Percentiles rank a stretch among this genome's conserved stretches.
These are phyloP conservation scores for Vespertilio murinus DNA, from an alignment of 2,797 vertebrate species.

Conservation along the genomic window DNA sequence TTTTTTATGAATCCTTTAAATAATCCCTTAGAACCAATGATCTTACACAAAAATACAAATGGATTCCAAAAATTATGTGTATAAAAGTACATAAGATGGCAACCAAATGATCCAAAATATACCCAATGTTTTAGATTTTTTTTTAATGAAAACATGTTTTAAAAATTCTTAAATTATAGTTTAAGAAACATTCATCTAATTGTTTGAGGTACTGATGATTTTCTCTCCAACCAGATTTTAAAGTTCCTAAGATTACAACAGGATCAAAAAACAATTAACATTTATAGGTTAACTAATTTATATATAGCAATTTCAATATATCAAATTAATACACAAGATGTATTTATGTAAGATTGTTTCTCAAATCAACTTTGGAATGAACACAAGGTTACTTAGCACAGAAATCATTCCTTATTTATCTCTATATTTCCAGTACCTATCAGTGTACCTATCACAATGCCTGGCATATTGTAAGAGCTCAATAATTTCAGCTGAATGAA, in stretches of 20 bases:
- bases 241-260: slow-evolving; percentile 6
- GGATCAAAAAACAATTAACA: neutral
- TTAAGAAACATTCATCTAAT: neutral
- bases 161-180: neutral
- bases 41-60: neutral
- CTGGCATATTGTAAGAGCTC: neutral
- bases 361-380: neutral
- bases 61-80: slow-evolving; percentile 9
- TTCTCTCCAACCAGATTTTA: slow-evolving; percentile 2
- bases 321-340: slow-evolving; percentile 1
- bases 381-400: neutral
- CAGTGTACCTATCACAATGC: neutral
- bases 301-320: neutral
- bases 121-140: neutral
- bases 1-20: slow-evolving; percentile 26
- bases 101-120: slow-evolving; percentile 34
- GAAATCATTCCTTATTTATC: neutral
- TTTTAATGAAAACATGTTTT: neutral
- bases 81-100: neutral
- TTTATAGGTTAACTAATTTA: neutral
- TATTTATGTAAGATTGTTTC: neutral
- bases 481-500: neutral
- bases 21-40: neutral
- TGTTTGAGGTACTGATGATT: neutral
- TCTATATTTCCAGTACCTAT: neutral